Evolutionary conservation across 1,140 invertebrate species (phyloP).

Genomic region (Maconellicoccus hirsutus): DNA sequence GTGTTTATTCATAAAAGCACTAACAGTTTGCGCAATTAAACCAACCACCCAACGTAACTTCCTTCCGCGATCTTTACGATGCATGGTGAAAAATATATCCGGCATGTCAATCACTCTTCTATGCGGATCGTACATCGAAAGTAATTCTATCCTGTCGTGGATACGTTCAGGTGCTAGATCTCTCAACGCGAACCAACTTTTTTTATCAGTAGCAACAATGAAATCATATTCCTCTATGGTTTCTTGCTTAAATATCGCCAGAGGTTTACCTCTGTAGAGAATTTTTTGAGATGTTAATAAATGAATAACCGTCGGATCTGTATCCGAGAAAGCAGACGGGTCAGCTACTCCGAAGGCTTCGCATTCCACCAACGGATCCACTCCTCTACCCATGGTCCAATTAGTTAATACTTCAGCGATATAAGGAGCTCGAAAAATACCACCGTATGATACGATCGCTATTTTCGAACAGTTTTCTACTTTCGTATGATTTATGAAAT

Average conservation of each 20-base stretch:
- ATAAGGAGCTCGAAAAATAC: neutral
- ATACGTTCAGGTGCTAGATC: neutral
- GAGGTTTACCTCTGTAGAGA: neutral
- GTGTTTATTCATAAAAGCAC: neutral
- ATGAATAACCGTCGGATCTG: neutral
- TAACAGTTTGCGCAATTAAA: neutral
- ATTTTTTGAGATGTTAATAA: neutral
- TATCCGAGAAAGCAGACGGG: neutral
- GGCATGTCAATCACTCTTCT: neutral
- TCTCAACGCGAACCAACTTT: neutral
- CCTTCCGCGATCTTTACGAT: neutral
- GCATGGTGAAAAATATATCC: neutral
- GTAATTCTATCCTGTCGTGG: neutral
- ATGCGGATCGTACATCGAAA: neutral
- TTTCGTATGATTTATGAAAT: too few species aligned
- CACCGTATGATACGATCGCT: neutral
- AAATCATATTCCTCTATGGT: neutral
- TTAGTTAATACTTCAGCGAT: neutral
- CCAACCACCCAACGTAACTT: neutral
- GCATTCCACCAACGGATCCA: neutral
- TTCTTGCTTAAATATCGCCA: neutral
- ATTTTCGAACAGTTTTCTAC: neutral
- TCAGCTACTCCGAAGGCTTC: neutral
- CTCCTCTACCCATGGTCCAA: neutral
- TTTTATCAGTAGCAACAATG: neutral